These are phyloP conservation scores for Chlorops oryzae DNA, from an alignment of 1,140 invertebrate genomes.

Conservation along the genomic window DNA sequence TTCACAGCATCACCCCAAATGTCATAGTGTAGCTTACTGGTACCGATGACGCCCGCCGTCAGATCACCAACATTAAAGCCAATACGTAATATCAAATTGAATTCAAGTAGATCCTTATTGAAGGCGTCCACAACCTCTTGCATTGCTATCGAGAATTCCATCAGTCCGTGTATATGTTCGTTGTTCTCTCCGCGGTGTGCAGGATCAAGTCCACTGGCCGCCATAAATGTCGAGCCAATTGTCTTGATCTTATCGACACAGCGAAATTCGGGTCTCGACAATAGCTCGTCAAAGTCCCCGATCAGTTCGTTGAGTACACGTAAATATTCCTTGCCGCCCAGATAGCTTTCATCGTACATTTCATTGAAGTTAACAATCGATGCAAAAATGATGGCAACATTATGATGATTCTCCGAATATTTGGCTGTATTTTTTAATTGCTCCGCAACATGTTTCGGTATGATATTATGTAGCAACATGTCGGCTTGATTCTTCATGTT, in stretches of 20 bases:
- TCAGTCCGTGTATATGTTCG: slow-evolving; percentile 75
- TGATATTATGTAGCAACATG: slow-evolving; percentile 93
- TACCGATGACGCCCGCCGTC: slow-evolving; percentile 93
- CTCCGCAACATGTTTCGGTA: slow-evolving; percentile 89
- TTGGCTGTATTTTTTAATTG: slow-evolving; percentile 87
- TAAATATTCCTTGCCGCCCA: slow-evolving; percentile 86
- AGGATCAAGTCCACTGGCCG: slow-evolving; percentile 87
- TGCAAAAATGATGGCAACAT: slow-evolving; percentile 91
- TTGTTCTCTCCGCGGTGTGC: slow-evolving; percentile 60
- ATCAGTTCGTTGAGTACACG: slow-evolving; percentile 91
- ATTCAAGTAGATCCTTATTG: slow-evolving; percentile 80
- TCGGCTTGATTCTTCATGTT: slow-evolving; percentile 91
- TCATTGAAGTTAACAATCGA: slow-evolving; percentile 94
- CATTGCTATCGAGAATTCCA: slow-evolving; percentile 85
- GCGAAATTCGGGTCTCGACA: slow-evolving; percentile 73
- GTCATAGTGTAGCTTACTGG: slow-evolving; percentile 92
- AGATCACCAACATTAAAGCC: slow-evolving; percentile 83
- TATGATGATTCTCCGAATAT: slow-evolving; percentile 91
- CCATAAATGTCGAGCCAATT: slow-evolving; percentile 96
- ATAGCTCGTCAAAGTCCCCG: slow-evolving; percentile 89
- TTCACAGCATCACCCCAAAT: slow-evolving; percentile 99
- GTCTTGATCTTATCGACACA: slow-evolving; percentile 98
- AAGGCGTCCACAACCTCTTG: slow-evolving; percentile 81
- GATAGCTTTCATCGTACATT: slow-evolving; percentile 92
- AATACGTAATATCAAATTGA: slow-evolving; percentile 86